These are phyloP conservation scores for Rhegmatorhina hoffmannsi DNA, from an alignment of 2,113 vertebrate genomes.

Conservation along the genomic window DNA sequence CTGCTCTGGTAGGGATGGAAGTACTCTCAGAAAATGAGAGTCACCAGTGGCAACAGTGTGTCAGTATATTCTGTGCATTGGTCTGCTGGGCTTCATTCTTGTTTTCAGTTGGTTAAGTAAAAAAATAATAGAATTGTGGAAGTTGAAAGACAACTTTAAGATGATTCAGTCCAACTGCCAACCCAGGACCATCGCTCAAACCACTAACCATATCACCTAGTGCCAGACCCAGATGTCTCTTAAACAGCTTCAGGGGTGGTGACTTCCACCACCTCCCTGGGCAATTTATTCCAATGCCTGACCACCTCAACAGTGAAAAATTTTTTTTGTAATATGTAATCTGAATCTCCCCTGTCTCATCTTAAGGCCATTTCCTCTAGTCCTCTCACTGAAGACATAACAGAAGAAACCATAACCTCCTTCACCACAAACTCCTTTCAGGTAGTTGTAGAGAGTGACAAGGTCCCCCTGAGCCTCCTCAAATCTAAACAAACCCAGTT, in stretches of 20 bases:
- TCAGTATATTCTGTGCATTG: rapidly evolving
- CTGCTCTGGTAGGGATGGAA: neutral
- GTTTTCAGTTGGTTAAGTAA: neutral
- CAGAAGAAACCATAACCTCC: neutral
- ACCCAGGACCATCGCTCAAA: neutral
- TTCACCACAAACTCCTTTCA: neutral
- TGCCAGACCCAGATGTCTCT: neutral
- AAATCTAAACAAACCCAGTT: neutral
- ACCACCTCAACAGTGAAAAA: rapidly evolving
- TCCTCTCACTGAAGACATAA: neutral
- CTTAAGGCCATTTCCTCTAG: neutral
- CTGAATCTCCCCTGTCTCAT: neutral
- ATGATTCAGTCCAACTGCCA: neutral
- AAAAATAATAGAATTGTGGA: neutral
- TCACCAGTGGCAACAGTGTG: neutral
- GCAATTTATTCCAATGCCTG: neutral
- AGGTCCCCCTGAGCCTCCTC: neutral
- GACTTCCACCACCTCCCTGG: neutral
- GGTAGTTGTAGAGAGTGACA: rapidly evolving
- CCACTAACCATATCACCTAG: neutral
- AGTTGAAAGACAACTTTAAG: neutral
- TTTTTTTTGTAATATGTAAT: neutral
- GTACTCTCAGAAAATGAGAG: too few relatives aligned
- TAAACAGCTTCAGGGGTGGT: neutral
- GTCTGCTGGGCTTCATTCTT: neutral